Percentiles rank a stretch among this genome's conserved stretches.
Conservation (phyloP, 2,888 invertebrate species). For the Alentia gelatinosa region DNA sequence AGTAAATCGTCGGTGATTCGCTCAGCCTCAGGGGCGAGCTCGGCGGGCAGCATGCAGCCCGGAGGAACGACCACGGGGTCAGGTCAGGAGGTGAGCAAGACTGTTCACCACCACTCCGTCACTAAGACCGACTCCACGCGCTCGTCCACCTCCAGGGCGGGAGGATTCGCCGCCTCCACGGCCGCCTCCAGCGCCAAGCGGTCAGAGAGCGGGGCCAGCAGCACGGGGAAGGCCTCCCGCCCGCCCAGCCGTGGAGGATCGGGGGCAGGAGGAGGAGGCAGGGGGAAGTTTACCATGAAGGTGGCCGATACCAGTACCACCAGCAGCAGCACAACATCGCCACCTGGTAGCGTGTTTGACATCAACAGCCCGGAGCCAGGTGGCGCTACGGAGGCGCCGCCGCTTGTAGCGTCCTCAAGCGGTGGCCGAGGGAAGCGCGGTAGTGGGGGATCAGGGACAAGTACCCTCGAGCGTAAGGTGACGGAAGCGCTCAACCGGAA, state of each 20-base stretch:
- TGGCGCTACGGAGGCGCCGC: neutral
- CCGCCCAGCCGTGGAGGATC: neutral
- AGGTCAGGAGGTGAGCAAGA: neutral
- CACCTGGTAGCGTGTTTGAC: constrained; percentile 46
- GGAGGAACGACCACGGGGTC: neutral
- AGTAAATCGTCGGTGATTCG: neutral
- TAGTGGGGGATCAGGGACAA: neutral
- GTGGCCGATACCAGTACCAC: neutral
- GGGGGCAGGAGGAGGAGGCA: neutral
- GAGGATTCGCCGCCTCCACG: neutral
- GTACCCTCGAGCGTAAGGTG: neutral
- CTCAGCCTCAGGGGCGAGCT: too few relatives aligned
- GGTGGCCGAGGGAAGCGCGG: neutral
- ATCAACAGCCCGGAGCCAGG: neutral
- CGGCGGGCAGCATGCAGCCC: neutral
- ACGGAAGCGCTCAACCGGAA: neutral
- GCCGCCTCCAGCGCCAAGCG: neutral
- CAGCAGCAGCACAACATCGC: neutral
- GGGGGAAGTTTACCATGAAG: constrained; percentile 29
- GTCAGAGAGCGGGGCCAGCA: neutral
- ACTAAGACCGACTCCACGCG: neutral
- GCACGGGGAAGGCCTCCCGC: neutral
- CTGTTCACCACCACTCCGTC: neutral
- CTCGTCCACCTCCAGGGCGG: neutral
- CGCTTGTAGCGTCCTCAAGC: neutral